Conservation (phyloP, 2,888 invertebrate species). For the Drosophila neotestacea region DNA sequence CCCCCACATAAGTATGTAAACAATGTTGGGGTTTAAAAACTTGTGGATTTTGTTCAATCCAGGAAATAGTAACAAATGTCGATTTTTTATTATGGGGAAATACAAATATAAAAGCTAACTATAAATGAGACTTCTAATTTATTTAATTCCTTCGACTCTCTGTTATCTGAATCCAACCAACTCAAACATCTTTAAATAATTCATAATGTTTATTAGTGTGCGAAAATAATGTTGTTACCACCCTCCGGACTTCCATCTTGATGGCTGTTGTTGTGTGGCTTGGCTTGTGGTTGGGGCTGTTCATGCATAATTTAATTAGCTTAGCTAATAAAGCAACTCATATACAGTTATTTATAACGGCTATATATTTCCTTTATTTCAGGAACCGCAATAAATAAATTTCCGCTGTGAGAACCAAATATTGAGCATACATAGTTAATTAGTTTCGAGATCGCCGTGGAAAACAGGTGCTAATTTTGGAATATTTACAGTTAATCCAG, state of each 20-base stretch:
- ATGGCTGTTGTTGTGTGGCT: slow-evolving; percentile 6
- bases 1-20: no score
- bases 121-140: no score
- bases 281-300: slow-evolving; percentile 1
- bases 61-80: no score
- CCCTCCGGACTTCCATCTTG: no score
- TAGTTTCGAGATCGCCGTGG: slow-evolving; percentile 18
- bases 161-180: no score
- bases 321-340: slow-evolving; percentile 41
- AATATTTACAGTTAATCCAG: slow-evolving; percentile 34
- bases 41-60: no score
- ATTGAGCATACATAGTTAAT: slow-evolving; percentile 38
- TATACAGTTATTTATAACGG: slow-evolving; percentile 36
- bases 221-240: no score
- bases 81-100: no score
- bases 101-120: no score
- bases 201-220: no score
- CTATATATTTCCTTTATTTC: slow-evolving; percentile 45
- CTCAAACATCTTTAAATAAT: no score
- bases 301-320: slow-evolving; percentile 57
- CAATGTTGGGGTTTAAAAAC: background rate
- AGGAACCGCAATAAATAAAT: slow-evolving; percentile 41
- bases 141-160: no score
- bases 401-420: slow-evolving; percentile 23
- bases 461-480: slow-evolving; percentile 48